Evolutionary conservation across 2,113 vertebrate genomes (phyloP), one percentile per base, ranked within the genome.

Genomic region (Sminthopsis crassicaudata): DNA sequence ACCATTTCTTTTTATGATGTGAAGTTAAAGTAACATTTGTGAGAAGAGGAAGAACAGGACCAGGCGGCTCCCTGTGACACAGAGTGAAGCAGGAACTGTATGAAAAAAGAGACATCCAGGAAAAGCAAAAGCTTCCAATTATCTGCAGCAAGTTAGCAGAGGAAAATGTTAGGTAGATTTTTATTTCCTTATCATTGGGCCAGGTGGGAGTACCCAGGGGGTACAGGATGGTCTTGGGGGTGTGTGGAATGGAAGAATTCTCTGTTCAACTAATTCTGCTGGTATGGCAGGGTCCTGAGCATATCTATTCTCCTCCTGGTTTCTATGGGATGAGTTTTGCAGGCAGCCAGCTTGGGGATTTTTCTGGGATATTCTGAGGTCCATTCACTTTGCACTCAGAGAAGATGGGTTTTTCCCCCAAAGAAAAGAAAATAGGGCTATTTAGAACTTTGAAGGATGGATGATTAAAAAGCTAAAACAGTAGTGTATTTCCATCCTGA

Each of bases 1-100:
- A 95, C 97, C 93, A 22, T 98, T 97, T 97, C 84, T n/a, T 98
- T 98, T 98, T 97, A 98, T 98, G 98, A 96, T 0, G 53, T 96
- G 96, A 92, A 96, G 95, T 96, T 97, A 97, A 97, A 96, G 95
- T 88, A 90, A 94, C 90, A 2, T 94, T 92, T 96, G 95, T 30
- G 94, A 96, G 91, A 96, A 90, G 92, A 92, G 67, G 51, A 84
- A 11, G 84, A 51, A 90, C 22, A 10, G 10, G 95, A 76, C 8
- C 1, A 67, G 96, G 19, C 0, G 16, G 51, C 54, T 90, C 46
- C 60, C 42, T 0, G 93, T 0, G 88, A 3, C 95, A 90, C 22
- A 42, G 76, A 93, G 42, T 24, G n/a, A 91, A 60, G 11, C 19
- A 23, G 60, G 46, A 57, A 3, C 25, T 1, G 52, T 2, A 10